These are phyloP conservation scores for Lepas anatifera DNA, from an alignment of 2,888 invertebrate genomes.

Conservation along the genomic window DNA sequence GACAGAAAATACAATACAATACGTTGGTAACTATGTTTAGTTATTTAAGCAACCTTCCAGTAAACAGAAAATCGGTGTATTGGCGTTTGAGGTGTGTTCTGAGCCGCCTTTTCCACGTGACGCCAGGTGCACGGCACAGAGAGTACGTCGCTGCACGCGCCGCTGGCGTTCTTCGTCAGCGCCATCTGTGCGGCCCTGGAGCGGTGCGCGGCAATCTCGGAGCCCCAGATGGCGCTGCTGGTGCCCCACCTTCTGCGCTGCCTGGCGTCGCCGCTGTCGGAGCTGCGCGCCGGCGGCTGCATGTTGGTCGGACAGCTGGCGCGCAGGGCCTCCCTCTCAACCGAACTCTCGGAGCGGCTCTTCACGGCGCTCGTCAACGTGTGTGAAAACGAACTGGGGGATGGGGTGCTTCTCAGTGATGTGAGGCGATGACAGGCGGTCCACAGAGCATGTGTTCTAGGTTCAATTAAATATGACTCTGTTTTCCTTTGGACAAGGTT, in stretches of 20 bases:
- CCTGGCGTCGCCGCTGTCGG: slow-evolving; percentile 49
- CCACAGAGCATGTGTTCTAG: too few relatives aligned
- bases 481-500: too few relatives aligned
- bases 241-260: slow-evolving; percentile 59
- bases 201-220: slow-evolving; percentile 39
- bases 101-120: too few relatives aligned
- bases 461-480: too few relatives aligned
- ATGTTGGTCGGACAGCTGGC: slow-evolving; percentile 59
- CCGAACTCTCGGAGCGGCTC: slow-evolving; percentile 45
- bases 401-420: too few relatives aligned
- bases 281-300: slow-evolving; percentile 59
- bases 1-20: too few relatives aligned
- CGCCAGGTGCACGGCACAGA: slow-evolving; percentile 41
- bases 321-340: slow-evolving; percentile 47
- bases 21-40: too few relatives aligned
- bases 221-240: slow-evolving; percentile 54
- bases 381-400: slow-evolving; percentile 20
- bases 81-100: too few relatives aligned
- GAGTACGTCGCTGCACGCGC: slow-evolving; percentile 49
- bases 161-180: slow-evolving; percentile 69
- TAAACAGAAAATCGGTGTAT: too few relatives aligned
- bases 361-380: slow-evolving; percentile 46
- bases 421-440: too few relatives aligned
- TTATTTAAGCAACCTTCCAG: too few relatives aligned
- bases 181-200: slow-evolving; percentile 58